Evolutionary conservation across 2,888 invertebrate species (phyloP), one percentile per base, ranked within the genome.

Genomic region (Platynereis dumerilii): DNA sequence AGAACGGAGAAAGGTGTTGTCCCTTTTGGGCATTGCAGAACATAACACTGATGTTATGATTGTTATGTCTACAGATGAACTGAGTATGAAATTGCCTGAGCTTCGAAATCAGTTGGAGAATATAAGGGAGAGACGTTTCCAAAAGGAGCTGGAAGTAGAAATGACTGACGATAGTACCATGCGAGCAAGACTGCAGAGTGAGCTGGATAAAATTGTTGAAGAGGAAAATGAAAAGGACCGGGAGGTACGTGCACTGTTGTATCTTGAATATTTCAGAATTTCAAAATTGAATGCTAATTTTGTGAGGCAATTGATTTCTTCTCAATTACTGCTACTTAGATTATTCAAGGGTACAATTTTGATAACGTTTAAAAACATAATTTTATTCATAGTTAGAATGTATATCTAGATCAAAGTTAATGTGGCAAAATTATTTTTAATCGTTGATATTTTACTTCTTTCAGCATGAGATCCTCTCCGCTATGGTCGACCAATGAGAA

Each of bases 41-140:
- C 24, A 7, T 34, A 7, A 34, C 34, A 34, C 12, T 34, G 34
- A 34, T 7, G 5, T 34, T 34, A 7, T 12, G 7, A 34, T 42
- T 34, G 66, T 44, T 68, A 68, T 44, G 68, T 67, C 65, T 68
- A 7, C 62, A 79, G 81, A 72, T 44, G 78, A 78, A 28, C 69
- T 85, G 0, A 74, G 80, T 58, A 76, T 77, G 24, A 89, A 92
- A 73, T 87, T 94, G 72, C 89, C 89, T 62, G 90, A 91, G 72
- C 82, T 94, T 1, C 88, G 90, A 60, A 85, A 88, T 15, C 92
- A 94, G 81, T 85, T 94, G 57, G 88, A 89, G 20, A 92, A 92
- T 71, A 74, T 77, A 44, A 61, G 74, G 75, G 88, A 89, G 45
- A 88, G 91, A 58, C 87, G 91, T 67, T 88, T 90, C 63, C 90